Percentiles rank a stretch among this genome's conserved stretches.
phyloP scores from a whole-genome alignment of 1,140 invertebrate genomes.

The Limonius californicus region DNA sequence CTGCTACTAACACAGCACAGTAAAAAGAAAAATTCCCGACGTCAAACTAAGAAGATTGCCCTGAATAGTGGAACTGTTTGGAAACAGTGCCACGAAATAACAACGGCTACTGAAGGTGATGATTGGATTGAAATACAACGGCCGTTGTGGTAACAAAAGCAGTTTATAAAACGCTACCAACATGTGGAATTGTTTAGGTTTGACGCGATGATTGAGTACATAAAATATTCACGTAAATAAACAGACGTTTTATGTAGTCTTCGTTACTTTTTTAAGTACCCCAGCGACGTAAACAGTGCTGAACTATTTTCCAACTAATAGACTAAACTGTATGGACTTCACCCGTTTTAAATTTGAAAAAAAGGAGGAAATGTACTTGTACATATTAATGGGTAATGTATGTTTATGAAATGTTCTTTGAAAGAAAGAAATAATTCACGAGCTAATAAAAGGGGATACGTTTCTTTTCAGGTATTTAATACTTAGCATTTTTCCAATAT shows the following conservation, averaged over 20 bases:
- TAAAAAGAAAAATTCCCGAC: too few relatives aligned
- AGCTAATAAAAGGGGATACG: too few relatives aligned
- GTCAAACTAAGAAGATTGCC: too few relatives aligned
- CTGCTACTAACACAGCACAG: too few relatives aligned
- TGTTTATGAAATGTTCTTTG: too few relatives aligned
- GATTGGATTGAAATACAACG: slow-evolving; percentile 8
- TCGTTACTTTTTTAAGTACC: slow-evolving; percentile 21
- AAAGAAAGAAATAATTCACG: too few relatives aligned
- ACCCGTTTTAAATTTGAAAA: too few relatives aligned
- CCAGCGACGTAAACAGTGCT: not conserved
- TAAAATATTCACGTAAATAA: slow-evolving; percentile 35
- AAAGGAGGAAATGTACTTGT: too few relatives aligned
- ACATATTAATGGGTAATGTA: too few relatives aligned
- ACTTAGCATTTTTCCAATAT: too few relatives aligned
- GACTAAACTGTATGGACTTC: not conserved
- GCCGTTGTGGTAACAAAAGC: slow-evolving; percentile 30
- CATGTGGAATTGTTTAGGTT: slow-evolving; percentile 38
- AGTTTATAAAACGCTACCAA: slow-evolving; percentile 35
- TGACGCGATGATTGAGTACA: slow-evolving; percentile 34
- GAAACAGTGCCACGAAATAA: not conserved
- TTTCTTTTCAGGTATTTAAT: too few relatives aligned
- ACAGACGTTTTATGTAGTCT: slow-evolving; percentile 34
- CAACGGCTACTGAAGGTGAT: not conserved
- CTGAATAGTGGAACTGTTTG: not conserved
- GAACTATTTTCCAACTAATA: slow-evolving; percentile 7